Evolutionary conservation across 2,888 invertebrate species (phyloP), one percentile per base, ranked within the genome.

Genomic region (Protonemura montana): DNA sequence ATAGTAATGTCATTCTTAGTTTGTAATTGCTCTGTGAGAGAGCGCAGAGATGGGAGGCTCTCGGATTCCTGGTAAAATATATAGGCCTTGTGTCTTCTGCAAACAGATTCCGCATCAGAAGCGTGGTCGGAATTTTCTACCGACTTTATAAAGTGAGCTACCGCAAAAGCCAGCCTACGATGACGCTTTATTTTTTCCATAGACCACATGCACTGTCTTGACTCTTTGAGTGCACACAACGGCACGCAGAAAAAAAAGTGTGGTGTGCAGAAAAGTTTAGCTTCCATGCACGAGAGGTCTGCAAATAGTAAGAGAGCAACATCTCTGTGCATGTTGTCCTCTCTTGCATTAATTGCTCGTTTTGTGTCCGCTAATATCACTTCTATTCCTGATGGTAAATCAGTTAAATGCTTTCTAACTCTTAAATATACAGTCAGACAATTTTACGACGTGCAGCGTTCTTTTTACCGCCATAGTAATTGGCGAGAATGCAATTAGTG

Each of bases 371-470:
- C 59, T 16, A 59, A 59, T 59, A 59, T 59, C 59, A 59, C 59
- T 59, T 59, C 1, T 59, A 7, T 59, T 21, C 13, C 59, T 59
- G 21, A 59, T 59, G 59, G 35, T 10, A 35, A 35, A 35, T 35
- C 35, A 35, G 35, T 59, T 59, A 59, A 59, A 59, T 59, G 59
- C 59, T 59, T 59, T 59, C 59, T 59, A 59, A 59, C 59, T 59
- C 59, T 59, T 21, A 59, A 59, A 59, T 59, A 59, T 59, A 59
- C 3, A 21, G 21, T 21, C 7, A 59, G 59, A 59, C 59, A 16
- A 10, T 59, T 59, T 59, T 59, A 59, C 59, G 21, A 10, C 59
- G 3, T 59, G 59, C 59, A 3, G 59, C 59, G 21, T 59, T 59
- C 59, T 59, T 59, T 35, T 59, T 59, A 10, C 13, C 59, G 13